Conservation (phyloP, 2,888 invertebrate genomes). For the Alloplasta piceator region DNA sequence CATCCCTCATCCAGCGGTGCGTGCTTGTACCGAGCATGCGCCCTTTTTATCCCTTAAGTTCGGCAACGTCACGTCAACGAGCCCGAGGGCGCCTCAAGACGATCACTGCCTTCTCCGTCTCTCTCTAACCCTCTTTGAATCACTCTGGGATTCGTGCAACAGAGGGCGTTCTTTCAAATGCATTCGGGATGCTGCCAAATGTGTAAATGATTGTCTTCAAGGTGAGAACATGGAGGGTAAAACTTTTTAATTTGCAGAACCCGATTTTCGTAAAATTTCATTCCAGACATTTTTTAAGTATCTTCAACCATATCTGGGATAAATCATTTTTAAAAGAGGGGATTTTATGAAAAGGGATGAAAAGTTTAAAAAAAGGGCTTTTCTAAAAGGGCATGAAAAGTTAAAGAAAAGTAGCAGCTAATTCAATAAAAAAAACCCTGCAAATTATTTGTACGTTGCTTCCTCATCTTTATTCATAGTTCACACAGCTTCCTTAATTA, state of each 20-base stretch:
- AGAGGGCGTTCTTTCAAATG: neutral
- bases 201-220: conserved; percentile 34
- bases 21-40: conserved; percentile 67
- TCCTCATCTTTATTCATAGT: no score
- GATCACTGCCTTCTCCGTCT: conserved; percentile 14
- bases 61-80: conserved; percentile 70
- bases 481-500: no score
- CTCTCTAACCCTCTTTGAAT: neutral
- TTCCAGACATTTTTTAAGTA: no score
- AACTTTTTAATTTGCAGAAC: neutral
- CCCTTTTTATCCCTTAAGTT: conserved; percentile 66
- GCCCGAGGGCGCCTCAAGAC: conserved; percentile 77
- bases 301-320: no score
- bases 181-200: conserved; percentile 30
- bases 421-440: no score
- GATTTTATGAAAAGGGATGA: neutral
- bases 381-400: neutral
- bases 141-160: neutral
- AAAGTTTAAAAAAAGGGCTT: neutral
- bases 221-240: conserved; percentile 7
- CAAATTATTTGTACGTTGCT: no score
- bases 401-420: neutral
- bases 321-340: neutral
- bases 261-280: no score
- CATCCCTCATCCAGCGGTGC: neutral